Conservation (phyloP, 2,797 vertebrate species). For the Falco naumanni region DNA sequence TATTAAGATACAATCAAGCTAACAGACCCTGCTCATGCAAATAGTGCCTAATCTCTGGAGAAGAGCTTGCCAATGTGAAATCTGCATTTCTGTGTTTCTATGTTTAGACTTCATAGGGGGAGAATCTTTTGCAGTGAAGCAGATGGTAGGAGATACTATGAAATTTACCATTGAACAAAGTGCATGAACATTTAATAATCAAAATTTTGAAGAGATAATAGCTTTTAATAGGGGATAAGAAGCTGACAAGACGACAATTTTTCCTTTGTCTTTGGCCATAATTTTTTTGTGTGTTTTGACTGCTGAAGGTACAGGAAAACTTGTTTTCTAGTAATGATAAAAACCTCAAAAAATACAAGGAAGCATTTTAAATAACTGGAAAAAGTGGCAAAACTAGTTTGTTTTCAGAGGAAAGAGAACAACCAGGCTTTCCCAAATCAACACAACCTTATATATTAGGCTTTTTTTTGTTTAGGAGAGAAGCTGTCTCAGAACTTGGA, state of each 20-base stretch:
- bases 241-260: not conserved
- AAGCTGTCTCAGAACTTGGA: not conserved
- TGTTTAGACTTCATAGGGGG: not conserved
- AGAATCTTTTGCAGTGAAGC: conserved; percentile 8
- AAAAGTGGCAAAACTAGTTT: not conserved
- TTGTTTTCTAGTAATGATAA: conserved; percentile 15
- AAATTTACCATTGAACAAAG: not conserved
- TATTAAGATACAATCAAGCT: conserved; percentile 55
- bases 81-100: conserved; percentile 38
- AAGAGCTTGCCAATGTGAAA: conserved; percentile 36
- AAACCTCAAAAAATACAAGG: not conserved
- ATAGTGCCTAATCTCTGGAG: conserved; percentile 45
- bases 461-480: not conserved
- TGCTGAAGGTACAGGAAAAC: not conserved
- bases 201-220: conserved; percentile 26
- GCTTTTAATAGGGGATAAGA: conserved; percentile 3
- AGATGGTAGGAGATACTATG: conserved; percentile 39
- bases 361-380: not conserved
- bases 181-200: not conserved
- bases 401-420: not conserved
- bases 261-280: not conserved
- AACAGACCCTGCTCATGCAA: conserved; percentile 6
- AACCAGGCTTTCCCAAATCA: not conserved
- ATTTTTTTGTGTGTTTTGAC: not conserved
- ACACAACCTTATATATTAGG: not conserved